Conservation (phyloP, 2,888 invertebrate species). For the Mystacides longicornis region DNA sequence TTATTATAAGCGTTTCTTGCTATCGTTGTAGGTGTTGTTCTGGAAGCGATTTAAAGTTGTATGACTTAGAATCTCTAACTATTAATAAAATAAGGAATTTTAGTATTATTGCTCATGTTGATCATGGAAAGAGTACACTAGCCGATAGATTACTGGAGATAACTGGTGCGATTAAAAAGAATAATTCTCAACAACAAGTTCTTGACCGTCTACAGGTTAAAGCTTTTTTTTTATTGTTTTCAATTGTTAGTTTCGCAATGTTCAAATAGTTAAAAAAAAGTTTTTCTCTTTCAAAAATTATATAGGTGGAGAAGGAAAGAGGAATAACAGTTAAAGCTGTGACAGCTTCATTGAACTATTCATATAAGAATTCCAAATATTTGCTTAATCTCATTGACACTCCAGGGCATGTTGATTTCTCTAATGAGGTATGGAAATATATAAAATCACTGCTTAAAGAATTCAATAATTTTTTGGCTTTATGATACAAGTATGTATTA, state of each 20-base stretch:
- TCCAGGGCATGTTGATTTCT: conserved; percentile 97
- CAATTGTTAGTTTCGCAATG: too few relatives aligned
- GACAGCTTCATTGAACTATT: conserved; percentile 80
- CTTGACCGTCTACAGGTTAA: conserved; percentile 64
- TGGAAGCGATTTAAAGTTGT: background rate
- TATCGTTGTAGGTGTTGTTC: too few relatives aligned
- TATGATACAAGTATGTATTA: too few relatives aligned
- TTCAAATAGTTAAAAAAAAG: too few relatives aligned
- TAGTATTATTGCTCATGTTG: conserved; percentile 98
- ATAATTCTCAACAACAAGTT: conserved; percentile 61
- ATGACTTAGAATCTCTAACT: conserved; percentile 32
- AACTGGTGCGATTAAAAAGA: conserved; percentile 70
- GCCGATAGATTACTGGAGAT: conserved; percentile 92
- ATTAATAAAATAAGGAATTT: conserved; percentile 74
- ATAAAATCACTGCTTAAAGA: background rate
- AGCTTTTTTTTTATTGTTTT: too few relatives aligned
- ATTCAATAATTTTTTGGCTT: background rate
- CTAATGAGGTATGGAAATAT: conserved; percentile 68
- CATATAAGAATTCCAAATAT: conserved; percentile 61
- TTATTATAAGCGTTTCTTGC: too few relatives aligned
- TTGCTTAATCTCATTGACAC: conserved; percentile 94
- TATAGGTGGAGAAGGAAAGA: conserved; percentile 82
- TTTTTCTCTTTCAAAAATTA: too few relatives aligned
- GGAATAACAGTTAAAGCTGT: conserved; percentile 99
- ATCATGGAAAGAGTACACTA: conserved; percentile 96